A percentile compares a stretch with the other conserved stretches of the same genome.
These are phyloP conservation scores for Temnothorax unifasciatus DNA, from an alignment of 2,888 invertebrate species.

Conservation along the genomic window DNA sequence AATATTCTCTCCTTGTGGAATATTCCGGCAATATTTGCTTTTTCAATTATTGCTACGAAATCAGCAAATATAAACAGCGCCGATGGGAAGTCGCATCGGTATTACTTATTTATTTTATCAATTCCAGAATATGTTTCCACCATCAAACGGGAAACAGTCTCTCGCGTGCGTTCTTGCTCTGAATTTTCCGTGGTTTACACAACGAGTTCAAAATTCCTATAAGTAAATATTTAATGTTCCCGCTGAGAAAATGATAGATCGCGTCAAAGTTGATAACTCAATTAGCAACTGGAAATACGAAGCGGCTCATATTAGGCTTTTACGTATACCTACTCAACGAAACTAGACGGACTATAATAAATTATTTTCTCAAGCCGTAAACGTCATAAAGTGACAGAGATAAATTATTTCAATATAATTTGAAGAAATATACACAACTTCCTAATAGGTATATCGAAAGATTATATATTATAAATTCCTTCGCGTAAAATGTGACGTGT, in stretches of 20 bases:
- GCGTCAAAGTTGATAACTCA: conserved; percentile 28
- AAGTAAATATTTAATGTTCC: conserved; percentile 18
- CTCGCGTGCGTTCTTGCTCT: neutral
- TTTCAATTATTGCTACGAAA: neutral
- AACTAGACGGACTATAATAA: neutral
- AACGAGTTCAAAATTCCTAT: conserved; percentile 15
- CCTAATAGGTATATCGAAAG: neutral
- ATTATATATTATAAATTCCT: neutral
- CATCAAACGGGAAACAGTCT: neutral
- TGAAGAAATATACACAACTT: neutral
- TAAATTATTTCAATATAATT: neutral
- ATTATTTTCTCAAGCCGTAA: conserved; percentile 14
- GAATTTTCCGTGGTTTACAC: neutral
- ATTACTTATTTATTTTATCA: conserved; percentile 26
- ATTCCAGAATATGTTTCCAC: neutral
- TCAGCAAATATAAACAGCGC: conserved; percentile 26
- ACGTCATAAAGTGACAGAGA: neutral
- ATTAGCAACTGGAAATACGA: conserved; percentile 11
- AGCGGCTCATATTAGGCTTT: neutral
- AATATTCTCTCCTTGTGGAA: conserved; percentile 17
- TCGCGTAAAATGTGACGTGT: neutral
- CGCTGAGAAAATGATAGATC: conserved; percentile 10
- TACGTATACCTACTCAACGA: neutral
- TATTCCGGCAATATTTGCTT: conserved; percentile 13
- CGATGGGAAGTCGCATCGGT: neutral